Conservation (phyloP, 2,888 invertebrate genomes). For the Chromoteleia sp. region DNA sequence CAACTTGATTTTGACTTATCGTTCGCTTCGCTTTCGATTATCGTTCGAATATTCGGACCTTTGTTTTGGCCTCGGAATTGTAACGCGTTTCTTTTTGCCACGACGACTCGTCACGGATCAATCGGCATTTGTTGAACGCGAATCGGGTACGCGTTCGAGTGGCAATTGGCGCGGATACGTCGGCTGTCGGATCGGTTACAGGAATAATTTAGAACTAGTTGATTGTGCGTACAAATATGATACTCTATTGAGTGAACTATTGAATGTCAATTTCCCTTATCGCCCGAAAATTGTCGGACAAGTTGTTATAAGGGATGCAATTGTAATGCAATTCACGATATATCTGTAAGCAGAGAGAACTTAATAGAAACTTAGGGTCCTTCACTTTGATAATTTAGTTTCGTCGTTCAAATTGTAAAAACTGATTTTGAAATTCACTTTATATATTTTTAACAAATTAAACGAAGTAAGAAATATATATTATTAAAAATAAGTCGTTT, state of each 20-base stretch:
- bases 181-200: constrained; percentile 16
- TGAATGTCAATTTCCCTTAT: constrained; percentile 11
- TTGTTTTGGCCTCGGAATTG: background rate
- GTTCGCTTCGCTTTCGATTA: background rate
- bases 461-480: too few relatives aligned
- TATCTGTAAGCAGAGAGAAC: too few relatives aligned
- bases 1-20: constrained; percentile 21
- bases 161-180: constrained; percentile 31
- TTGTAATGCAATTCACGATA: too few relatives aligned
- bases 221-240: constrained; percentile 10
- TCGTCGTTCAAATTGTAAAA: too few relatives aligned
- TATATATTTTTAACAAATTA: too few relatives aligned
- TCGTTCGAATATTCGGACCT: constrained; percentile 1
- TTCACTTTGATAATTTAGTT: too few relatives aligned
- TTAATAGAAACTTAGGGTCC: too few relatives aligned
- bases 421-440: too few relatives aligned
- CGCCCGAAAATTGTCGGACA: background rate
- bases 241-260: background rate
- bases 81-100: constrained; percentile 16
- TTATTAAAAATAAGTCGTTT: too few relatives aligned
- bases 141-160: background rate
- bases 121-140: constrained; percentile 25
- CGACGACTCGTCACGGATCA: constrained; percentile 39
- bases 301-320: too few relatives aligned
- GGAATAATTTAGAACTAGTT: constrained; percentile 6